phyloP scores from a whole-genome alignment of 1,140 invertebrate species.

The Holcopasites calliopsidis region DNA sequence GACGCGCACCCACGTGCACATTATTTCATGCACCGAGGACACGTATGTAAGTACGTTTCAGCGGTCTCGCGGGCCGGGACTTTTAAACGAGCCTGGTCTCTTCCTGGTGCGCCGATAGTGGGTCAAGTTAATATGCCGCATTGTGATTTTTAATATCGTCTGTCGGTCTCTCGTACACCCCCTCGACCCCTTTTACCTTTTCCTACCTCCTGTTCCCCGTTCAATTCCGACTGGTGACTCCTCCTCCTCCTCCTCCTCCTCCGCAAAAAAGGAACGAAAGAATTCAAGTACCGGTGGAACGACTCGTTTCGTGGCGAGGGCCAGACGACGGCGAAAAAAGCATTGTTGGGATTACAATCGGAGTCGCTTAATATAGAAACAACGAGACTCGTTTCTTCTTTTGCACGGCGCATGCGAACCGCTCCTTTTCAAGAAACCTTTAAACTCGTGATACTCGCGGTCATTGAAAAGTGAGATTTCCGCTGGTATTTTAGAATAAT shows the following conservation, averaged over 20 bases:
- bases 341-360: conserved; percentile 63
- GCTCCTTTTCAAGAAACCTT: not conserved
- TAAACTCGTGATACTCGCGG: not conserved
- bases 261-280: conserved; percentile 64
- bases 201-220: conserved; percentile 43
- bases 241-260: conserved; percentile 64
- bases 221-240: conserved; percentile 52
- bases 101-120: conserved; percentile 67
- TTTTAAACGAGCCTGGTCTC: conserved; percentile 56
- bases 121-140: conserved; percentile 76
- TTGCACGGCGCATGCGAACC: too few species aligned
- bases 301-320: conserved; percentile 59
- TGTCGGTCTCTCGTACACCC: conserved; percentile 54
- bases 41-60: conserved; percentile 30
- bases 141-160: conserved; percentile 75
- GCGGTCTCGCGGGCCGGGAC: conserved; percentile 49
- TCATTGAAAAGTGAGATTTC: not conserved
- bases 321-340: conserved; percentile 57
- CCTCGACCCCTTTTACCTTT: conserved; percentile 25
- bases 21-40: conserved; percentile 37
- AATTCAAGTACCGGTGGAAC: conserved; percentile 71
- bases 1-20: conserved; percentile 39
- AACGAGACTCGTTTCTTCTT: conserved; percentile 40
- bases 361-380: conserved; percentile 59
- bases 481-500: too few species aligned